Evolutionary conservation across 2,113 vertebrate genomes (phyloP).

Genomic region (Blennius ocellaris): DNA sequence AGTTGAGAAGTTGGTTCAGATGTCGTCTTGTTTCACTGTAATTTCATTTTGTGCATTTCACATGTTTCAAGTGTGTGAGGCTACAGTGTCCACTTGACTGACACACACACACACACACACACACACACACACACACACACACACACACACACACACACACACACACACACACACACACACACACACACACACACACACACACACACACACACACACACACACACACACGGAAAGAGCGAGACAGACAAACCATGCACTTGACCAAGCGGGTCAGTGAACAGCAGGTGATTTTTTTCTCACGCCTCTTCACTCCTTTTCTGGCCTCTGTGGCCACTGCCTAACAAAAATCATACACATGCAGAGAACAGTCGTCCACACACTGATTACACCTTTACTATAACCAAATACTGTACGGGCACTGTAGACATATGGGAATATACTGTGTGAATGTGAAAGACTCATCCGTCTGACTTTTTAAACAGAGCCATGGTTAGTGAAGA

Average conservation of each 20-base stretch:
- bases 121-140: background rate
- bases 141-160: background rate
- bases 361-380: conserved; percentile 32
- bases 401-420: conserved; percentile 10
- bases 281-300: conserved; percentile 77
- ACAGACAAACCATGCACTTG: conserved; percentile 44
- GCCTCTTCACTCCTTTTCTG: conserved; percentile 63
- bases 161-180: no score
- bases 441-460: conserved; percentile 21
- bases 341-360: conserved; percentile 56
- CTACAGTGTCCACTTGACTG: background rate
- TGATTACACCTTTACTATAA: conserved; percentile 7
- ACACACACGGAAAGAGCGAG: conserved; percentile 1
- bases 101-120: background rate
- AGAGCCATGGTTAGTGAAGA: conserved; percentile 43
- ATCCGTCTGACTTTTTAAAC: conserved; percentile 41
- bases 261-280: conserved; percentile 63
- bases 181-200: background rate
- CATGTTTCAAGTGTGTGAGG: background rate
- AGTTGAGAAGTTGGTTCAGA: background rate
- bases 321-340: conserved; percentile 48
- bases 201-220: background rate
- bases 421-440: conserved; percentile 12
- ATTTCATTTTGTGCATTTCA: background rate
- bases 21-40: background rate